Percentiles rank a stretch among this genome's conserved stretches.
Conservation (phyloP, 53 echinoderm and acorn worm genomes). For the Mesocentrotus franciscanus region DNA sequence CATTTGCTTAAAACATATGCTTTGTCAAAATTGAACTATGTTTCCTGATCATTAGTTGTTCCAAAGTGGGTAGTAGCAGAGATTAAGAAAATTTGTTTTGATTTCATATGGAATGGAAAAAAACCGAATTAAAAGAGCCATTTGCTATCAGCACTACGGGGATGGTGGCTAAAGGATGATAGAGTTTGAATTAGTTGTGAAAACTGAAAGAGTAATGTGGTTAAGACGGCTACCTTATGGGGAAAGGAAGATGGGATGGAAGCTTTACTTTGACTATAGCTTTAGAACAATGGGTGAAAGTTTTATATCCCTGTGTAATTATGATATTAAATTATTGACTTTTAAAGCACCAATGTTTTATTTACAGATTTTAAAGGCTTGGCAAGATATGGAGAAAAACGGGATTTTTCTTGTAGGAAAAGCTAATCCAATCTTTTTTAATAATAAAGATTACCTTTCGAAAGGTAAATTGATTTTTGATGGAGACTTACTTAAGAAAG, state of each 20-base stretch:
- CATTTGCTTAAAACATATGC: not conserved
- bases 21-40: not conserved
- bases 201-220: not conserved
- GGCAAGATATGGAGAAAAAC: not conserved
- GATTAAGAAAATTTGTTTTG: not conserved
- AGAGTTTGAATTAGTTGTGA: not conserved
- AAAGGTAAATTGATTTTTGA: too few relatives aligned
- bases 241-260: too few relatives aligned
- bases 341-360: too few relatives aligned
- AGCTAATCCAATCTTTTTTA: not conserved
- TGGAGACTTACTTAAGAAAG: too few relatives aligned
- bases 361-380: too few relatives aligned
- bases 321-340: too few relatives aligned
- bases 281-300: too few relatives aligned
- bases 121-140: not conserved
- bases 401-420: not conserved
- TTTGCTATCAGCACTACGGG: too few relatives aligned
- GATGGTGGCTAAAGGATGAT: not conserved
- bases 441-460: not conserved
- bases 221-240: too few relatives aligned
- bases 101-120: not conserved
- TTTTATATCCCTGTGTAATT: too few relatives aligned
- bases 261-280: too few relatives aligned
- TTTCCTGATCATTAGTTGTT: not conserved
- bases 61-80: not conserved